Evolutionary conservation across 1,140 invertebrate species (phyloP), one percentile per base, ranked within the genome.

Genomic region (Thaumatotibia leucotreta): DNA sequence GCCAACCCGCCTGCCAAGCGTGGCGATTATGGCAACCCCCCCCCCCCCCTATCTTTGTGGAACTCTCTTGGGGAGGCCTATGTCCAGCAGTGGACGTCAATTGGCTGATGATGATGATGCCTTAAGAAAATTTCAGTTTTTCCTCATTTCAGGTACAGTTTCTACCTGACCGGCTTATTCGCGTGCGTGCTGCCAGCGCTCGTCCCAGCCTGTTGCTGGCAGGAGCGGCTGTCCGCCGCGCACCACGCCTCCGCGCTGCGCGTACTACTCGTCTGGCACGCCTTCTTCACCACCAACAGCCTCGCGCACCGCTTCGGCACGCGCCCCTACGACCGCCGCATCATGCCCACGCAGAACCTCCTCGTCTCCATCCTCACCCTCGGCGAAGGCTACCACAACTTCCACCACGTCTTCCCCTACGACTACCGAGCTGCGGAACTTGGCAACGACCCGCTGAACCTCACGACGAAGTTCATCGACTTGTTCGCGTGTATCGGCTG

Each of bases 331-430:
- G 95, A 97, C 79, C 81, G 93, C 88, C 64, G 35, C 11, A 73
- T 79, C 8, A 20, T 49, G 8, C 50, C 75, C 8, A 58, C 50
- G 11, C 70, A 79, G 50, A 75, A 72, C 63, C 31, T 65, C 0
- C 4, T 52, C 0, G 67, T 73, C 2, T 62, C 65, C 0, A 0
- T 73, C 0, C 11, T 52, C 8, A 66, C 67, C 0, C 58, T 73
- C n/a, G 76, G 76, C 4, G 76, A 79, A 89, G 97, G 96, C 20
- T 97, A 96, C 93, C 97, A 98, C 82, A 98, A 98, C 83, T 98
- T 96, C 87, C 97, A 98, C 81, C 97, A 98, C 77, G 96, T 96
- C 0, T 95, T 95, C 77, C 97, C 97, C 0, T 96, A 94, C 92
- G 97, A 98, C 80, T 97, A 97, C 81, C 94, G 94, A 73, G 95